Base-by-base conservation (phyloP, 2,113 vertebrate species). In the Isichthys henryi region DNA sequence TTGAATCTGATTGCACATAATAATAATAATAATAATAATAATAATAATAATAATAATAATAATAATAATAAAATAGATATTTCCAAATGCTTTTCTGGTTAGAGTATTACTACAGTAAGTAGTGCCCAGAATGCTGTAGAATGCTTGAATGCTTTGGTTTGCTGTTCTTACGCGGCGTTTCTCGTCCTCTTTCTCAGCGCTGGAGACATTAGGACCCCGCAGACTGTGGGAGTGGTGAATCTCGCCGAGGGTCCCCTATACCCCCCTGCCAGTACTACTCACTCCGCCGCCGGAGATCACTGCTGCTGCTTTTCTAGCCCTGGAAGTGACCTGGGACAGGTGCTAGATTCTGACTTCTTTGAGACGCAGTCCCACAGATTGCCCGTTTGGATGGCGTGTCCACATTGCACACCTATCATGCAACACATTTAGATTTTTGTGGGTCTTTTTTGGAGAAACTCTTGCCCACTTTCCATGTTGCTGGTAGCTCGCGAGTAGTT, bases 401-500 rank as follows among this genome's bases (percentile, higher is more conserved):
- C 27, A 88, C 88, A 62, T 83, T 85, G 58, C 87, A 74, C 80
- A 58, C 89, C 48, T 58, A 91, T 58, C 93, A 93, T 92, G 46
- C 50, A 88, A 93, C 94, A 89, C 92, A 62, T 90, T 66, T 94
- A 87, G 80, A 66, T 66, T 21, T 46, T 21, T 46, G 17, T 39
- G 49, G 86, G 2, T 77, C 88, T 50, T 88, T 89, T 87, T 88
- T 88, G 8, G 86, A 91, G 90, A 92, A 94, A 92, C 89, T 93
- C 93, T 92, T 88, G 92, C 88, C 90, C 92, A 95, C 94, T 95
- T 95, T 94, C 84, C 62, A 48, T 88, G 92, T 86, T 86, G 21
- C 85, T 83, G 86, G 91, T 90, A 90, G 90, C 90, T 91, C 90
- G 62, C 77, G 45, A 46, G 88, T 89, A 90, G 27, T 88, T 88